Percentiles rank a stretch among this genome's conserved stretches.
Conservation (phyloP, 2,797 vertebrate genomes). For the Bradypodion ventrale region DNA sequence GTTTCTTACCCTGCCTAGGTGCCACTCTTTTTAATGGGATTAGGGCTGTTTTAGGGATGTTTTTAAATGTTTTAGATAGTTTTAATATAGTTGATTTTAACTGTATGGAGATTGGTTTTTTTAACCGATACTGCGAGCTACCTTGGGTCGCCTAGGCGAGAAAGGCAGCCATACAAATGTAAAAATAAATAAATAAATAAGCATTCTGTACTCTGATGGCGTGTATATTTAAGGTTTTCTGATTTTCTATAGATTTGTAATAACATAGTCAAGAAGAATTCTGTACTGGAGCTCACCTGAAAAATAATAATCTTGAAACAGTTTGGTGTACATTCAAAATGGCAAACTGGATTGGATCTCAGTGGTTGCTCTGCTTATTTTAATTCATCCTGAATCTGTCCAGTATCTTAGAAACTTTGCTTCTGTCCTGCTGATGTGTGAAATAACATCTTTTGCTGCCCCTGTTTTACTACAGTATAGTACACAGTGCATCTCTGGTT, state of each 20-base stretch:
- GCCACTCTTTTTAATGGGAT: no score
- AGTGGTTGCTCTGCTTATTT: not conserved
- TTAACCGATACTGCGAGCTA: no score
- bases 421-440: not conserved
- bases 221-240: no score
- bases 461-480: constrained; percentile 77
- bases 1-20: no score
- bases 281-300: not conserved
- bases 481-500: constrained; percentile 85
- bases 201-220: not conserved
- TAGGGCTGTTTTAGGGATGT: no score
- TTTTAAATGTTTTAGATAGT: no score
- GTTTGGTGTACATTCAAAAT: not conserved
- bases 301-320: not conserved
- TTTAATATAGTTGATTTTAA: no score
- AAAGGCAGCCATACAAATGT: no score
- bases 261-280: not conserved
- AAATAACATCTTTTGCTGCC: constrained; percentile 12
- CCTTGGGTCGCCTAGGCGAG: no score
- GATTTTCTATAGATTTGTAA: not conserved
- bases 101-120: no score
- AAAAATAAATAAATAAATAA: no score
- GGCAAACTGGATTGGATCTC: not conserved
- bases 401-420: not conserved
- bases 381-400: not conserved